Evolutionary conservation across 1,140 invertebrate species (phyloP), one percentile per base, ranked within the genome.

Genomic region (Drosophila busckii): DNA sequence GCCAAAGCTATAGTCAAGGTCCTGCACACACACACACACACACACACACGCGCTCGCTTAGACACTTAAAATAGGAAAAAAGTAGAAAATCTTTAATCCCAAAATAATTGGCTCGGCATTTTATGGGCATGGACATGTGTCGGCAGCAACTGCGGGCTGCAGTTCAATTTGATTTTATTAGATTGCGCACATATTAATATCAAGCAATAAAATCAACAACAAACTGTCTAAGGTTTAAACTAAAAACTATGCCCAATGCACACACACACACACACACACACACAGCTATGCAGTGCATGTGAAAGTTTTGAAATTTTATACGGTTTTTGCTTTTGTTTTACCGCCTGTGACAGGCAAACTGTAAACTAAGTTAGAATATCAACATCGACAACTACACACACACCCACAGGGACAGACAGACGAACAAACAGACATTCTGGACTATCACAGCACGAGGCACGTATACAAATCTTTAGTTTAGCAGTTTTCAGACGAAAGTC

Each of bases 81-180:
- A n/a, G n/a, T n/a, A n/a, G n/a, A n/a, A n/a, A 54, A 54, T 54
- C 38, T 60, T 60, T 60, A 60, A 60, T 60, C 56, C 56, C 41
- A 45, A 60, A 60, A 60, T 60, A 60, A 60, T 60, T 60, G 56
- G 56, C 56, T 60, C 23, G 50, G 54, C 56, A 60, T 60, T 60
- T 54, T 54, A 60, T 60, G 56, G 56, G 19, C 56, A 54, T n/a
- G n/a, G n/a, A n/a, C 26, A 49, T 54, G 56, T 38, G 55, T 23
- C 7, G 42, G 12, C 12, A 22, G 38, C 9, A n/a, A n/a, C n/a
- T n/a, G n/a, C 13, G 10, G 20, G 10, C 5, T 48, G 65, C 12
- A 17, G 34, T 67, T 67, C 71, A 63, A 67, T 69, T 78, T 70
- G 55, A 61, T 68, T 76, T 75, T 75, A 69, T 59, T 37, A 56